Base-by-base conservation (phyloP, 92 coral and sea anemone genomes). In the Paramuricea clavata region DNA sequence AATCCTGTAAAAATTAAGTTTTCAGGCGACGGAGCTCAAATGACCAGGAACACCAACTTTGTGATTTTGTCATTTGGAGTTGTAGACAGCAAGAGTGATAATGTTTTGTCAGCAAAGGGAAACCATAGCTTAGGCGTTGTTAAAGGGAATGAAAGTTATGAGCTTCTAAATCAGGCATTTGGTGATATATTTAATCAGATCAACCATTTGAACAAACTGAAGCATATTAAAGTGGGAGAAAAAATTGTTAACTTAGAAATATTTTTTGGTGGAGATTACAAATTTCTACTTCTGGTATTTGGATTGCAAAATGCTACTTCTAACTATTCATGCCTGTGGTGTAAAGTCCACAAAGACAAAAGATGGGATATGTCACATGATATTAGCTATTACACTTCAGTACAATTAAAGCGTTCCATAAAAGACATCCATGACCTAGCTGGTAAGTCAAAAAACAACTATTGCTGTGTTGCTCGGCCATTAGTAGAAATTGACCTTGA, bases 61-160 rank as follows among this genome's bases (percentile, higher is more conserved):
- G 35, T 65, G 6, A 64, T 81, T 62, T 50, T 62, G 41, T 61
- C 76, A 26, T 21, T 81, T 81, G 86, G 78, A 17, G 22, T 81
- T 12, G 12, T 82, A 23, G 67, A 82, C 23, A 42, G 47, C 25
- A 82, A 69, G 13, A 50, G 39, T 10, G 33, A 82, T 82, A n/a
- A n/a, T n/a, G 22, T 62, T 43, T 23, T 68, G 78, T 68, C 87
- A 35, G 87, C 87, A 2, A 68, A 68, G 33, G 95, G 91, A 0
- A 78, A 81, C 30, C 88, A 64, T 62, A 90, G 89, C 47, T 49
- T 92, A 30, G 91, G 91, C 28, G 87, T 93, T 49, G 92, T 87
- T 4, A 93, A 90, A 80, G 93, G 89, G 16, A 59, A 62, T 28
- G 94, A 93, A 49, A 52, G 56, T 11, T 88, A 93, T 74, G 85